Evolutionary conservation across 2,888 invertebrate genomes (phyloP).

Genomic region (Tetragonisca angustula): DNA sequence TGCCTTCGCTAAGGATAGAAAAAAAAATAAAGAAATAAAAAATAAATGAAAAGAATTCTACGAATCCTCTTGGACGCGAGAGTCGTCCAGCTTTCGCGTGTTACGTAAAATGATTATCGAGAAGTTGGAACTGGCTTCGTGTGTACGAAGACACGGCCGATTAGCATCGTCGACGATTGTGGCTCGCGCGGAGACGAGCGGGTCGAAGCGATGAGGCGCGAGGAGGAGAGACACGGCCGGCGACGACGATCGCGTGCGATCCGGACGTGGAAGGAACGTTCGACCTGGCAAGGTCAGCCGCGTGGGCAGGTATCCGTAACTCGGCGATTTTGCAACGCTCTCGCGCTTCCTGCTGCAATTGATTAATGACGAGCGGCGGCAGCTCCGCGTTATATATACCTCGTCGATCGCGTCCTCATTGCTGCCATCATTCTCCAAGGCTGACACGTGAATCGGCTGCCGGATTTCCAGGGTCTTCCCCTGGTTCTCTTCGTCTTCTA

Average conservation of each 20-base stretch:
- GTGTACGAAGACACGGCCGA: slow-evolving; percentile 34
- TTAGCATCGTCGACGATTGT: slow-evolving; percentile 56
- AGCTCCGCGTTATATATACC: slow-evolving; percentile 18
- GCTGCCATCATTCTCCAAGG: slow-evolving; percentile 24
- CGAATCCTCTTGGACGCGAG: not conserved
- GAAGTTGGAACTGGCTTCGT: not conserved
- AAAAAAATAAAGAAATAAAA: too few relatives aligned
- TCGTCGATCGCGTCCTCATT: slow-evolving; percentile 1
- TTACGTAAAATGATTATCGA: slow-evolving; percentile 54
- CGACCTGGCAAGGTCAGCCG: slow-evolving; percentile 76
- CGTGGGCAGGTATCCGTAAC: slow-evolving; percentile 75
- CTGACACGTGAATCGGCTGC: not conserved
- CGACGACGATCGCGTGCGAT: slow-evolving; percentile 36
- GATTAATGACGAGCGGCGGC: slow-evolving; percentile 74
- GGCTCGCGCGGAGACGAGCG: slow-evolving; percentile 19
- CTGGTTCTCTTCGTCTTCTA: not conserved
- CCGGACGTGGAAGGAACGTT: slow-evolving; percentile 65
- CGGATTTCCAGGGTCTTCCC: not conserved
- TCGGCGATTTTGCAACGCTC: slow-evolving; percentile 76
- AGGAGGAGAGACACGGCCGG: slow-evolving; percentile 19
- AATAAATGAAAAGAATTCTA: not conserved
- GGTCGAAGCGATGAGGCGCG: not conserved
- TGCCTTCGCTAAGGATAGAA: too few relatives aligned
- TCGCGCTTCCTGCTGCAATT: slow-evolving; percentile 77
- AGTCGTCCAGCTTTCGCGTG: slow-evolving; percentile 20